Evolutionary conservation across 2,888 invertebrate species (phyloP).

Genomic region (Coleophora flavipennella): DNA sequence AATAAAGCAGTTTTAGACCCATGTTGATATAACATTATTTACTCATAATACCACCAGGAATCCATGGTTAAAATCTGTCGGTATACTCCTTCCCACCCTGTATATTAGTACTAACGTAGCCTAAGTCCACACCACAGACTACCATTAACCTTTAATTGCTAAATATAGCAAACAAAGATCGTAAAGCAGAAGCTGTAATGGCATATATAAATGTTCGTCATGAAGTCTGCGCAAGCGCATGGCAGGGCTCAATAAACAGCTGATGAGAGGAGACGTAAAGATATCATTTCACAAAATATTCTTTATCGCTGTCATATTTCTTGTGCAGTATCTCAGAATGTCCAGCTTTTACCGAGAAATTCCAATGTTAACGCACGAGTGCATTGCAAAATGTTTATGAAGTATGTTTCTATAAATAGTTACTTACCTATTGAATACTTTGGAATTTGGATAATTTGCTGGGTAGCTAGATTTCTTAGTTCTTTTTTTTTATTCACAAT

Average conservation of each 20-base stretch:
- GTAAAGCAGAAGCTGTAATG: constrained; percentile 28
- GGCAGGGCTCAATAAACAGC: constrained; percentile 28
- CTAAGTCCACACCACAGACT: background rate
- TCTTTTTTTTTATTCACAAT: no score
- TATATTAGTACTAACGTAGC: no score
- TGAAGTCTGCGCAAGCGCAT: constrained; percentile 11
- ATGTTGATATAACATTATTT: no score
- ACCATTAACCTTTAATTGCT: background rate
- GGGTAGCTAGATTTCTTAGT: no score
- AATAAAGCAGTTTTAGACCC: no score
- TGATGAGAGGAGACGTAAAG: constrained; percentile 40
- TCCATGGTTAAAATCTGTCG: no score
- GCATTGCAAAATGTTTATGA: no score
- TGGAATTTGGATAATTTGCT: no score
- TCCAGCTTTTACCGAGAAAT: constrained; percentile 20
- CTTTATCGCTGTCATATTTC: constrained; percentile 34
- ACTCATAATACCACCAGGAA: no score
- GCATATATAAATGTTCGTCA: constrained; percentile 32
- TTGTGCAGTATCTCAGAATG: constrained; percentile 13
- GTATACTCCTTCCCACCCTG: no score
- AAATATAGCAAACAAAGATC: constrained; percentile 3
- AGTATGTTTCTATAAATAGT: no score
- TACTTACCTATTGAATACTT: no score
- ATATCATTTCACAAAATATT: constrained; percentile 35
- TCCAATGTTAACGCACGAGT: constrained; percentile 5